Conservation (phyloP, 2,888 invertebrate genomes). For the Tholera decimalis region DNA sequence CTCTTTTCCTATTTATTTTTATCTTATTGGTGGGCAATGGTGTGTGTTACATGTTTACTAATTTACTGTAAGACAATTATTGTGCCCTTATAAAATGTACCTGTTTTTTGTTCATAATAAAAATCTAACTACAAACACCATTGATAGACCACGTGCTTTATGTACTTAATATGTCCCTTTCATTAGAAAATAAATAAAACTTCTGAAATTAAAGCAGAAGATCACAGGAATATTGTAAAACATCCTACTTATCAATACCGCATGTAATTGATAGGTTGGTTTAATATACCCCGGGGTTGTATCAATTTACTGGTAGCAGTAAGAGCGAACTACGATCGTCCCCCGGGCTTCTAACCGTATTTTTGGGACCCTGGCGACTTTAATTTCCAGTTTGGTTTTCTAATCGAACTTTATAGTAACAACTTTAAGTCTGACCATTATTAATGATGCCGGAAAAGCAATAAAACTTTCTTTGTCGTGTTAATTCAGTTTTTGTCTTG, state of each 20-base stretch:
- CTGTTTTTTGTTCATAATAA: no score
- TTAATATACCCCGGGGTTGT: slow-evolving; percentile 82
- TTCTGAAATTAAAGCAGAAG: slow-evolving; percentile 13
- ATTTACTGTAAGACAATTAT: no score
- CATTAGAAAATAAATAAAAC: slow-evolving; percentile 7
- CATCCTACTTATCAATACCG: slow-evolving; percentile 54
- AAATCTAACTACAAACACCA: no score
- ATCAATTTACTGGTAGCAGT: slow-evolving; percentile 85
- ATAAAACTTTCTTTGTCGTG: neutral
- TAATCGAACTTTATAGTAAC: slow-evolving; percentile 67
- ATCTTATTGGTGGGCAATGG: no score
- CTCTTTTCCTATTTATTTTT: no score
- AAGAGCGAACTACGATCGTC: slow-evolving; percentile 79
- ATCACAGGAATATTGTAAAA: slow-evolving; percentile 21
- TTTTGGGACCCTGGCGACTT: slow-evolving; percentile 79
- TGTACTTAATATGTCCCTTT: neutral
- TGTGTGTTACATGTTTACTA: no score
- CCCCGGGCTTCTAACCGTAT: slow-evolving; percentile 77
- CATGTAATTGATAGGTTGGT: slow-evolving; percentile 72
- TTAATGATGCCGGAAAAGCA: slow-evolving; percentile 25
- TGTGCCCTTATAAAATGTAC: no score
- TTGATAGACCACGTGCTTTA: no score
- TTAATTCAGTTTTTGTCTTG: slow-evolving; percentile 3
- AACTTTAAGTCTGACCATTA: slow-evolving; percentile 35
- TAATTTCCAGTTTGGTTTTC: slow-evolving; percentile 79